A percentile compares a stretch with the other conserved stretches of the same genome.
These are phyloP conservation scores for Pseudomugil gertrudae DNA, from an alignment of 2,797 vertebrate species.

Conservation along the genomic window DNA sequence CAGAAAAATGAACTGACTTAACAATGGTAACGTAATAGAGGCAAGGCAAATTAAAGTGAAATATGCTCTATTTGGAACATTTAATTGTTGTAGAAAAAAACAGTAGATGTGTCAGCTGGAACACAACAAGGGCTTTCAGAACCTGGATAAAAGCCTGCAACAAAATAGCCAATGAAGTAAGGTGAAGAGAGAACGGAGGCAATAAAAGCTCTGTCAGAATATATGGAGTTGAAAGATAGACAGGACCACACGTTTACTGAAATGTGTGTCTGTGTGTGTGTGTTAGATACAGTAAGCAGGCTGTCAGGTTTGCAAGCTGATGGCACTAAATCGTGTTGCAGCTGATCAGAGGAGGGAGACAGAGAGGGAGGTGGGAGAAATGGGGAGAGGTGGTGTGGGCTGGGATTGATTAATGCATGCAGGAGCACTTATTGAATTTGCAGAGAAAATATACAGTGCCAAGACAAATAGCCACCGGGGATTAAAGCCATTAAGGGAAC, in stretches of 20 bases:
- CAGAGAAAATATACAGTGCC: slow-evolving; percentile 44
- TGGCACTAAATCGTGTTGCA: slow-evolving; percentile 47
- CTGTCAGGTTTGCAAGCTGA: slow-evolving; percentile 40
- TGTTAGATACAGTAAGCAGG: slow-evolving; percentile 23
- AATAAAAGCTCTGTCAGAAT: slow-evolving; percentile 30
- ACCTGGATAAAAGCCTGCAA: slow-evolving; percentile 31
- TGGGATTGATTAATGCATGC: slow-evolving; percentile 58
- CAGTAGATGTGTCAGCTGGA: slow-evolving; percentile 1
- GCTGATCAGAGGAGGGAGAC: slow-evolving; percentile 4
- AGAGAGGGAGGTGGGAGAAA: not conserved
- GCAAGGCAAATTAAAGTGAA: slow-evolving; percentile 2
- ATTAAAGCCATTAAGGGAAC: slow-evolving; percentile 28
- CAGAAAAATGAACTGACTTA: too few relatives aligned
- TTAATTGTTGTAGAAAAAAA: slow-evolving; percentile 9
- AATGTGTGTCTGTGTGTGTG: not conserved
- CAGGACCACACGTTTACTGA: not conserved
- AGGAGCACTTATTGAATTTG: slow-evolving; percentile 59
- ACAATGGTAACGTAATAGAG: too few relatives aligned
- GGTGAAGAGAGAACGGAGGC: slow-evolving; percentile 30
- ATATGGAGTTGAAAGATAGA: slow-evolving; percentile 17
- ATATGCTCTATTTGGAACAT: slow-evolving; percentile 18
- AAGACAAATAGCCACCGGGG: slow-evolving; percentile 48
- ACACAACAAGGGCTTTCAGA: slow-evolving; percentile 5
- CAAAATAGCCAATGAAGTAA: slow-evolving; percentile 33
- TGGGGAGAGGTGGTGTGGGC: slow-evolving; percentile 17